Evolutionary conservation across 2,888 invertebrate species (phyloP).

Genomic region (Tryphoninae sp.): DNA sequence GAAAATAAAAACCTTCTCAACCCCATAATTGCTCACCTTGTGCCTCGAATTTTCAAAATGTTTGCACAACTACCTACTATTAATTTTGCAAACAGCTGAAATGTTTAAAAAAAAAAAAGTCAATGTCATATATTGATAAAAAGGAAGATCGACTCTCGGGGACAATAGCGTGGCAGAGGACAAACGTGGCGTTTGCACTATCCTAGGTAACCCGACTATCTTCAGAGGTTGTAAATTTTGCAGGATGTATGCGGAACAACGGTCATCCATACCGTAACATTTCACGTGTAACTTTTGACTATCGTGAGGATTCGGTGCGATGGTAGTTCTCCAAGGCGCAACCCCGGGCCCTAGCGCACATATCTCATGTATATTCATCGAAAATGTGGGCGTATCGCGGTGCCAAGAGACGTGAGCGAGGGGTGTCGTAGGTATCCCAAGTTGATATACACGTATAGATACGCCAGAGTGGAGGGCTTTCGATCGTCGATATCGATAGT

Average conservation of each 20-base stretch:
- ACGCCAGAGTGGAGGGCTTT: constrained; percentile 35
- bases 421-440: constrained; percentile 50
- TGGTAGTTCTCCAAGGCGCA: constrained; percentile 51
- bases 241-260: constrained; percentile 48
- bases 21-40: not conserved
- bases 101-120: not conserved
- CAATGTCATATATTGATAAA: not conserved
- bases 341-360: constrained; percentile 13
- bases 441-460: constrained; percentile 35
- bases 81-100: not conserved
- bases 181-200: not conserved
- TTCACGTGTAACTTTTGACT: constrained; percentile 39
- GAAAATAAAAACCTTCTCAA: not conserved
- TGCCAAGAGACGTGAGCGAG: not conserved
- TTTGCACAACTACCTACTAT: no score
- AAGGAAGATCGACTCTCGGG: not conserved
- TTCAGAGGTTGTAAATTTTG: constrained; percentile 49
- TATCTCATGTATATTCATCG: constrained; percentile 65
- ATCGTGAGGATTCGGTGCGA: constrained; percentile 27
- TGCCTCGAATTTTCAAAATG: no score
- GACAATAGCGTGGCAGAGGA: not conserved
- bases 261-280: constrained; percentile 25
- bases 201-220: constrained; percentile 37
- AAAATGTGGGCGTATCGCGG: constrained; percentile 49
- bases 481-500: constrained; percentile 66